Conservation (phyloP, 2,888 invertebrate genomes). For the Yponomeuta cagnagella region DNA sequence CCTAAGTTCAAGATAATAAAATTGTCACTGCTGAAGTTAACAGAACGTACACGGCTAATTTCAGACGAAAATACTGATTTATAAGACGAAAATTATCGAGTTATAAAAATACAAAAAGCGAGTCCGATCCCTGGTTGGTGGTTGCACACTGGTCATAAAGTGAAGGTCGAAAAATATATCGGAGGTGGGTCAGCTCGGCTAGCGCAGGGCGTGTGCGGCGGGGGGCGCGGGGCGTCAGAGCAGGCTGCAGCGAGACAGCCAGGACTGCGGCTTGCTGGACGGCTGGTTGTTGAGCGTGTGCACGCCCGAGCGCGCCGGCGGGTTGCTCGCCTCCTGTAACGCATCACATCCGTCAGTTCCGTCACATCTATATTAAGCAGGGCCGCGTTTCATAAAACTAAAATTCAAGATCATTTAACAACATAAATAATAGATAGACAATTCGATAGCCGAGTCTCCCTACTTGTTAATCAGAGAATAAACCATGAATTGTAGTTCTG, state of each 20-base stretch:
- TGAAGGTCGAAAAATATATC: conserved; percentile 65
- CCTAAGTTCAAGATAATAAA: conserved; percentile 42
- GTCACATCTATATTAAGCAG: neutral
- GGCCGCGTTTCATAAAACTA: neutral
- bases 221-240: conserved; percentile 75
- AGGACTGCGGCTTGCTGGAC: conserved; percentile 87
- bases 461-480: too few relatives aligned
- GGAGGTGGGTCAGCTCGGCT: conserved; percentile 39
- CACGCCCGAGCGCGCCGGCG: conserved; percentile 83
- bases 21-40: conserved; percentile 51
- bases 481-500: too few relatives aligned
- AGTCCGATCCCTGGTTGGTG: conserved; percentile 51
- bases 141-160: conserved; percentile 53
- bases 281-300: conserved; percentile 87
- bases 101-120: conserved; percentile 75
- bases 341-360: conserved; percentile 15
- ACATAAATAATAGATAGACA: too few relatives aligned
- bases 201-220: conserved; percentile 4
- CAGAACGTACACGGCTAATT: conserved; percentile 52
- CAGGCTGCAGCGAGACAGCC: conserved; percentile 90
- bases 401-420: too few relatives aligned
- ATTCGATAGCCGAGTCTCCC: too few relatives aligned
- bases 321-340: conserved; percentile 90
- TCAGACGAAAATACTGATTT: conserved; percentile 58
- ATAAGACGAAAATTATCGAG: conserved; percentile 28